Conservation (phyloP, 2,797 vertebrate species). For the Poeciliopsis turneri region DNA sequence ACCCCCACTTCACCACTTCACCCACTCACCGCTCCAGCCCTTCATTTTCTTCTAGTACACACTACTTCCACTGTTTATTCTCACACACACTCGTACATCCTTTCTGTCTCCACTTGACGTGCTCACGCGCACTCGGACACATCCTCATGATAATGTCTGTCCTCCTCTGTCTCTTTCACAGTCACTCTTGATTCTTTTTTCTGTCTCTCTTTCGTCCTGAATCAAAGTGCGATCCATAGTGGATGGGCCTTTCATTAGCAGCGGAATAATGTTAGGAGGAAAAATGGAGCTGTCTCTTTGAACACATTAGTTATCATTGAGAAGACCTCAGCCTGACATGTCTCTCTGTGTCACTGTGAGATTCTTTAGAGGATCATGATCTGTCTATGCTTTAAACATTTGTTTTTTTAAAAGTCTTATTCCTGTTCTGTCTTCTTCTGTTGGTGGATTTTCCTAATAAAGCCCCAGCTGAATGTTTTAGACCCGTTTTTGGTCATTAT, state of each 20-base stretch:
- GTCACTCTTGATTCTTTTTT: slow-evolving; percentile 27
- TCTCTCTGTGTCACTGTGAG: slow-evolving; percentile 50
- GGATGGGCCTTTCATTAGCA: slow-evolving; percentile 74
- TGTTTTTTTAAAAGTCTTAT: slow-evolving; percentile 36
- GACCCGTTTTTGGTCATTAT: slow-evolving; percentile 7
- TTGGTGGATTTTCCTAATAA: slow-evolving; percentile 18
- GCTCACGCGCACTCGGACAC: background rate
- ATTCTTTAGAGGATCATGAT: slow-evolving; percentile 44
- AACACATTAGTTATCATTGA: slow-evolving; percentile 73
- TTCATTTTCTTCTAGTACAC: background rate
- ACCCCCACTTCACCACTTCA: slow-evolving; percentile 53
- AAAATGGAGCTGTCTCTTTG: slow-evolving; percentile 75
- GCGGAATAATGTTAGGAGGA: slow-evolving; percentile 74
- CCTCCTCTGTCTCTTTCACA: slow-evolving; percentile 24
- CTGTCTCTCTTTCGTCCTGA: slow-evolving; percentile 26
- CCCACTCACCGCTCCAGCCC: slow-evolving; percentile 9
- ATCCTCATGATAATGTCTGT: slow-evolving; percentile 5
- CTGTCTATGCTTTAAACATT: slow-evolving; percentile 39
- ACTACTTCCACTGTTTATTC: slow-evolving; percentile 13
- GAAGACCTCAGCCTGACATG: slow-evolving; percentile 59
- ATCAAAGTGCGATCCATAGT: slow-evolving; percentile 66
- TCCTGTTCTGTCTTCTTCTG: slow-evolving; percentile 22
- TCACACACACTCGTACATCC: slow-evolving; percentile 3
- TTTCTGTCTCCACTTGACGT: background rate
- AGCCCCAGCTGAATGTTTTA: slow-evolving; percentile 8